Conservation (phyloP, 2,113 vertebrate species). For the Rhadina sibilatrix region DNA sequence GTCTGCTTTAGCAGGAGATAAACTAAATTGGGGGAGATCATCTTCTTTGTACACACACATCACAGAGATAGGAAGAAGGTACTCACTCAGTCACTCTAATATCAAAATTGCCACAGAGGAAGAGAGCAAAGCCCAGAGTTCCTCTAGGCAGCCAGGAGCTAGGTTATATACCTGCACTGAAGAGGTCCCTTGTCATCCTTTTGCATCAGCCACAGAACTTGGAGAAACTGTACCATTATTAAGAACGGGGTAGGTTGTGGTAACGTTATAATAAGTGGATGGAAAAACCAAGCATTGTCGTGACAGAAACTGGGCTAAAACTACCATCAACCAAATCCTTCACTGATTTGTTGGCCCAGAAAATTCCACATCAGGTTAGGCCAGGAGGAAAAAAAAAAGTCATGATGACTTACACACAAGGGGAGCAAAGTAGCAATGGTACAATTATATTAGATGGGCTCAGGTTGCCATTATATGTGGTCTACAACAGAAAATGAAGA, state of each 20-base stretch:
- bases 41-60: neutral
- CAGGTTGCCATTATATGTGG: neutral
- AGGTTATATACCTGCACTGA: neutral
- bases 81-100: neutral
- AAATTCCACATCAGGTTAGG: neutral
- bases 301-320: neutral
- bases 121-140: neutral
- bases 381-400: neutral
- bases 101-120: neutral
- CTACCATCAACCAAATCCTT: neutral
- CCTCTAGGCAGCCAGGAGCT: neutral
- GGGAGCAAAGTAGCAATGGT: neutral
- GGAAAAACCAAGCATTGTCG: neutral
- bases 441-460: neutral
- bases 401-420: neutral
- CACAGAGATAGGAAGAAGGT: neutral
- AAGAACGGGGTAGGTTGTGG: neutral
- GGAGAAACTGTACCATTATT: neutral
- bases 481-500: neutral
- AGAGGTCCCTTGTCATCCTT: neutral
- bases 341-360: neutral
- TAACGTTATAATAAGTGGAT: neutral
- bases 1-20: neutral
- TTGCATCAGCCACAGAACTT: neutral
- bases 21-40: conserved; percentile 12